phyloP scores from a whole-genome alignment of 2,113 vertebrate genomes.

The Silurus glanis region DNA sequence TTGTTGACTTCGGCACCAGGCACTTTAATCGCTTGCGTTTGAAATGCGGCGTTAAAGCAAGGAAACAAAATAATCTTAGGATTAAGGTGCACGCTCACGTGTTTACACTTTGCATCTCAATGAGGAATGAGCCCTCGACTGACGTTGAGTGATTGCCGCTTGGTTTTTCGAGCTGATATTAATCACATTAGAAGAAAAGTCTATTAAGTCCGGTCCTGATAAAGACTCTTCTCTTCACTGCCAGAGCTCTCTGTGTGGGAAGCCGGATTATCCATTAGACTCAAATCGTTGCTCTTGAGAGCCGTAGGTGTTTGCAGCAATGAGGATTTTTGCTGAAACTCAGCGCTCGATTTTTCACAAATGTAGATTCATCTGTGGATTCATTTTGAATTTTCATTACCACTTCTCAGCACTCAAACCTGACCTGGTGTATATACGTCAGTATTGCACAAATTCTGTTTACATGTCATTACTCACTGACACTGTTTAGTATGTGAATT shows the following conservation, averaged over 20 bases:
- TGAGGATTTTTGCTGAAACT: conserved; percentile 12
- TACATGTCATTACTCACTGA: no score
- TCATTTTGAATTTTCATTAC: conserved; percentile 10
- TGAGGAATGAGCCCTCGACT: conserved; percentile 29
- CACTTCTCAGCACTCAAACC: background rate
- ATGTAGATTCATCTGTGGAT: background rate
- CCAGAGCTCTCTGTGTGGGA: conserved; percentile 32
- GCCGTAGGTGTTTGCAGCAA: conserved; percentile 34
- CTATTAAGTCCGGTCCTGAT: conserved; percentile 32
- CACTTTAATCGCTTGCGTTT: conserved; percentile 8
- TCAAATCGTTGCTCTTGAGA: conserved; percentile 22
- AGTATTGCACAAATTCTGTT: background rate
- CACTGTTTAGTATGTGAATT: background rate
- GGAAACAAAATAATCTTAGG: conserved; percentile 12
- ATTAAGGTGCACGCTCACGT: conserved; percentile 2
- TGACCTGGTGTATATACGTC: background rate
- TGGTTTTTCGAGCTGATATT: conserved; percentile 27
- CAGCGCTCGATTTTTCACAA: background rate
- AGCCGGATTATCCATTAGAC: conserved; percentile 39
- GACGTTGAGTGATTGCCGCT: conserved; percentile 22
- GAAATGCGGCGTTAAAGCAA: background rate
- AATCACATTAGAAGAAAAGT: conserved; percentile 35
- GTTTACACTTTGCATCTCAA: conserved; percentile 28
- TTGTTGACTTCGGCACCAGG: background rate
- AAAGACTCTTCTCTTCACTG: conserved; percentile 18